phyloP scores from a whole-genome alignment of 2,113 vertebrate species.

The Oostethus manadensis region DNA sequence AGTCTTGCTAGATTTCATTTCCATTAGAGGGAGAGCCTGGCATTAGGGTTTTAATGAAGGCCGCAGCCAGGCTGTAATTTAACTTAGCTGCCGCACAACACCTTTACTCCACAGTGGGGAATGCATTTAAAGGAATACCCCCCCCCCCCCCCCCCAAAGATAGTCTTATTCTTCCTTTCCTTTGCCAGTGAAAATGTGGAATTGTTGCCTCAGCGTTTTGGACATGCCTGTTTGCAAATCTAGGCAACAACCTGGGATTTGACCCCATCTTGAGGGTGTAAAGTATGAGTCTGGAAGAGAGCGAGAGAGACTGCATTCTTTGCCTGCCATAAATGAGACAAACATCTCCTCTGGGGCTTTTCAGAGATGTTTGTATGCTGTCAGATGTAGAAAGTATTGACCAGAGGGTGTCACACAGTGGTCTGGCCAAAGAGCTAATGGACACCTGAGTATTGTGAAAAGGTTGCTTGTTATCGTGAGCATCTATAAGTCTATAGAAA shows the following conservation, averaged over 20 bases:
- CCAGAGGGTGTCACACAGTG: conserved; percentile 56
- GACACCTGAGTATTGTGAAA: conserved; percentile 60
- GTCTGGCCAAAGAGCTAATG: conserved; percentile 57
- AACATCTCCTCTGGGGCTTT: conserved; percentile 54
- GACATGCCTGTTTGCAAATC: conserved; percentile 34
- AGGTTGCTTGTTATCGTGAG: conserved; percentile 51
- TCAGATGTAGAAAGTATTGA: conserved; percentile 58
- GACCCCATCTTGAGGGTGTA: conserved; percentile 48
- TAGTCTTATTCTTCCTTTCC: conserved; percentile 38
- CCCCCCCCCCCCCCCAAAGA: conserved; percentile 40
- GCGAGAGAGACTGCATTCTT: conserved; percentile 29
- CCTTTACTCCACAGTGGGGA: conserved; percentile 61
- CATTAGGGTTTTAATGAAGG: conserved; percentile 78
- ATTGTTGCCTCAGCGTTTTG: conserved; percentile 32
- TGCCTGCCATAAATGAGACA: conserved; percentile 60
- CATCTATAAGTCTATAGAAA: conserved; percentile 8
- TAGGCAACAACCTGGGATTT: conserved; percentile 45
- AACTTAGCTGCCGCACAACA: conserved; percentile 64
- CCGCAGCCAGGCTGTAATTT: conserved; percentile 70
- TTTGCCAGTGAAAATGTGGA: conserved; percentile 47
- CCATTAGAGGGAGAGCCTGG: conserved; percentile 74
- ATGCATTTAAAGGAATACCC: conserved; percentile 67
- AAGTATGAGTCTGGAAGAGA: conserved; percentile 19
- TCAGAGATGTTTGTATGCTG: conserved; percentile 53
- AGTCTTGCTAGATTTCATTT: conserved; percentile 69